phyloP scores from a whole-genome alignment of 2,888 invertebrate species.

The Scaptomyza caliginosa region DNA sequence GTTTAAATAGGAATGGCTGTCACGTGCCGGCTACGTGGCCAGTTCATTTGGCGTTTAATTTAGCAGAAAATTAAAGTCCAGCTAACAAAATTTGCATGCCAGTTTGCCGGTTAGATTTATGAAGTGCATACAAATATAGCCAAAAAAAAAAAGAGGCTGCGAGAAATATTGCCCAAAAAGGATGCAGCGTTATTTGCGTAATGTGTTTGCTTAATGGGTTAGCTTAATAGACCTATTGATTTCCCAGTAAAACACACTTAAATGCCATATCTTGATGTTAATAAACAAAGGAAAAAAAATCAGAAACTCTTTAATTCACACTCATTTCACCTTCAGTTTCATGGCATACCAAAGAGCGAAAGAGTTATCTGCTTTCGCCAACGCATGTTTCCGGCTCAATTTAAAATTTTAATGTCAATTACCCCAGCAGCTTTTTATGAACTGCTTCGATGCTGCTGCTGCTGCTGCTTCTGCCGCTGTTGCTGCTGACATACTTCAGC shows the following conservation, averaged over 20 bases:
- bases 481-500: constrained; percentile 38
- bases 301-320: not conserved
- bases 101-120: constrained; percentile 65
- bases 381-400: constrained; percentile 27
- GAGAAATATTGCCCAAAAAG: too few relatives aligned
- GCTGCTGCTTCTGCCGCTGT: constrained; percentile 22
- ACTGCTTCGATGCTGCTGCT: constrained; percentile 19
- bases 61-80: constrained; percentile 78
- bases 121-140: constrained; percentile 46
- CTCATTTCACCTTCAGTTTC: constrained; percentile 1
- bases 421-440: constrained; percentile 44
- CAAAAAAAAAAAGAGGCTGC: not conserved
- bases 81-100: constrained; percentile 73
- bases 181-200: not conserved
- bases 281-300: not conserved
- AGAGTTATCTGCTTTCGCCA: constrained; percentile 5
- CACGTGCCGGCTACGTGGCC: constrained; percentile 63
- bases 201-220: not conserved
- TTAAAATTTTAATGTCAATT: constrained; percentile 61
- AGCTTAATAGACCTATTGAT: too few relatives aligned
- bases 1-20: constrained; percentile 22
- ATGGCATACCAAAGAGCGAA: constrained; percentile 1
- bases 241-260: too few relatives aligned
- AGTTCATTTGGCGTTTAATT: constrained; percentile 77
- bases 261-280: not conserved